A percentile compares a stretch with the other conserved stretches of the same genome.
Evolutionary conservation across 2,797 vertebrate species (phyloP).

Genomic region (Gallinago nigripennis): DNA sequence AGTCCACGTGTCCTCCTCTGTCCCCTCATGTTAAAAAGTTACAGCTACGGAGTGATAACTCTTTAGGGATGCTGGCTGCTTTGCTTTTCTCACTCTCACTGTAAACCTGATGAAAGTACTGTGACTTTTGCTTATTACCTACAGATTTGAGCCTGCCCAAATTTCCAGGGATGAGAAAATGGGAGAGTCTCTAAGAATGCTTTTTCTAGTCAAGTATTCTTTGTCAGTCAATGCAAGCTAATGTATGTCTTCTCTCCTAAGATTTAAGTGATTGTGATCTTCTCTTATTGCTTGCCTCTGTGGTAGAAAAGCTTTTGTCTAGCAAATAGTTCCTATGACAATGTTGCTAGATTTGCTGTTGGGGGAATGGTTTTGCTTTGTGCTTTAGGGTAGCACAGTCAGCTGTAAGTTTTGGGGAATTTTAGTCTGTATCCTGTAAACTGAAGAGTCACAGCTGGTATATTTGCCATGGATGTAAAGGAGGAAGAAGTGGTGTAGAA

Average conservation of each 20-base stretch:
- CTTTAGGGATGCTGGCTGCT: not conserved
- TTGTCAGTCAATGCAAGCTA: not conserved
- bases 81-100: slow-evolving; percentile 46
- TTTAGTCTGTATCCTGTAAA: not conserved
- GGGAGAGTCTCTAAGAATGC: not conserved
- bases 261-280: no score
- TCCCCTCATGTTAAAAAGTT: not conserved
- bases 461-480: not conserved
- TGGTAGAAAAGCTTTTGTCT: not conserved
- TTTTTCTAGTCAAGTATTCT: not conserved
- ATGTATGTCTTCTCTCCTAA: not conserved
- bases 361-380: not conserved
- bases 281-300: not conserved
- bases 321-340: not conserved
- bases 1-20: not conserved
- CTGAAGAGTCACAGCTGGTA: not conserved
- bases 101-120: slow-evolving; percentile 33
- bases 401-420: not conserved
- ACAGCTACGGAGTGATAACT: not conserved
- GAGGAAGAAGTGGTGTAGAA: not conserved
- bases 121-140: not conserved
- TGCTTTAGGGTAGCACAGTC: not conserved
- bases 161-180: not conserved
- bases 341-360: not conserved
- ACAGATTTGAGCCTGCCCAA: not conserved